Evolutionary conservation across 2,797 vertebrate genomes (phyloP).

Genomic region (Emydoidea blandingii): DNA sequence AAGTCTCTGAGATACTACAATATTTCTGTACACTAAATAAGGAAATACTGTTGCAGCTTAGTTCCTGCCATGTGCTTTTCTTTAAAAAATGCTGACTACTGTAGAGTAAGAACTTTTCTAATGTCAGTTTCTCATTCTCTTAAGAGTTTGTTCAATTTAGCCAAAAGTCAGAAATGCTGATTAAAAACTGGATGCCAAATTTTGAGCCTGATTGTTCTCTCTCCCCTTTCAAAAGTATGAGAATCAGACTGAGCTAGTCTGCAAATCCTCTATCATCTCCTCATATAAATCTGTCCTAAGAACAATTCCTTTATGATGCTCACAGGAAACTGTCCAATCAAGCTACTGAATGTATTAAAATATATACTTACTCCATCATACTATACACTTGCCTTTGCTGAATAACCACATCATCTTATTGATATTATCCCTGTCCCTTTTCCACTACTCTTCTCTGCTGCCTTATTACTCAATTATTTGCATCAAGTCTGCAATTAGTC

Average conservation of each 20-base stretch:
- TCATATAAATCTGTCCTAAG: background rate
- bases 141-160: background rate
- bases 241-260: background rate
- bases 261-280: background rate
- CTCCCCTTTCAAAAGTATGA: background rate
- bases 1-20: background rate
- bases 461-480: rapidly evolving
- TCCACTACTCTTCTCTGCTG: background rate
- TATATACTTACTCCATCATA: background rate
- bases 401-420: background rate
- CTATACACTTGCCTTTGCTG: background rate
- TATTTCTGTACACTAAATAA: background rate
- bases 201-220: background rate
- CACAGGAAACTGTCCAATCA: background rate
- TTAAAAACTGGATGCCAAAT: background rate
- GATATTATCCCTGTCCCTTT: background rate
- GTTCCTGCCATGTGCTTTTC: rapidly evolving
- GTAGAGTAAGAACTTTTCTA: background rate
- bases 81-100: background rate
- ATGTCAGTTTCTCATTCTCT: background rate
- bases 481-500: background rate
- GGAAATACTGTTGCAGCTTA: background rate
- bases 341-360: background rate
- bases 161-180: background rate
- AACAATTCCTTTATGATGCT: background rate